Evolutionary conservation across 2,888 invertebrate species (phyloP).

Genomic region (Ethmia dodecea): DNA sequence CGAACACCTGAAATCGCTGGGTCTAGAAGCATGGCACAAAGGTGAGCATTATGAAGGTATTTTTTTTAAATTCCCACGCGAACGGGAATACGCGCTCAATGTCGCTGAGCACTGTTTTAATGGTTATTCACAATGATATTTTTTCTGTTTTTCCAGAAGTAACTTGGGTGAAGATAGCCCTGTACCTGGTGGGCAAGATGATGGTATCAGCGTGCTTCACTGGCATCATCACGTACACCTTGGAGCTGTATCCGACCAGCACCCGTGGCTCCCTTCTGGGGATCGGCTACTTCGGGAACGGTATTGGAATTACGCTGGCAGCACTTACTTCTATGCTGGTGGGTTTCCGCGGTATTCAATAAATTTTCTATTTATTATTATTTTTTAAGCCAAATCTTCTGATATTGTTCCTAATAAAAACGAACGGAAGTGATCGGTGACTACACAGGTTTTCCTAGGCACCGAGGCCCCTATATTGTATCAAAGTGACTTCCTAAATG

Average conservation of each 20-base stretch:
- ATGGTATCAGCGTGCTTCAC: constrained; percentile 79
- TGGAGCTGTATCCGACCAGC: constrained; percentile 82
- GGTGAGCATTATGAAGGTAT: no score
- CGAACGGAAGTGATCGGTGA: neutral
- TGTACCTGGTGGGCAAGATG: constrained; percentile 79
- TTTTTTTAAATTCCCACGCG: no score
- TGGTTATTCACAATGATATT: no score
- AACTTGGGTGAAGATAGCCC: constrained; percentile 41
- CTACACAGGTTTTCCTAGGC: neutral
- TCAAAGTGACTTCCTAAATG: neutral
- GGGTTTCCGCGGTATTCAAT: no score
- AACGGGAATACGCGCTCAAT: no score
- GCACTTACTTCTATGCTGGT: constrained; percentile 79
- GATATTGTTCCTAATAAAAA: neutral
- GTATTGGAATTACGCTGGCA: constrained; percentile 79
- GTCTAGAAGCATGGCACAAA: no score
- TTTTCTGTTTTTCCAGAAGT: no score
- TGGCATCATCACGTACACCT: constrained; percentile 77
- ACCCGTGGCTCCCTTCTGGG: constrained; percentile 79
- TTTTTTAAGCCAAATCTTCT: no score
- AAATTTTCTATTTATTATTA: no score
- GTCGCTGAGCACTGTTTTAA: no score
- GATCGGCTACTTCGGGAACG: constrained; percentile 76
- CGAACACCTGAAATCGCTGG: no score
- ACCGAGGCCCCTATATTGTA: neutral